phyloP scores from a whole-genome alignment of 2,797 vertebrate genomes.

The Poeciliopsis gracilis region DNA sequence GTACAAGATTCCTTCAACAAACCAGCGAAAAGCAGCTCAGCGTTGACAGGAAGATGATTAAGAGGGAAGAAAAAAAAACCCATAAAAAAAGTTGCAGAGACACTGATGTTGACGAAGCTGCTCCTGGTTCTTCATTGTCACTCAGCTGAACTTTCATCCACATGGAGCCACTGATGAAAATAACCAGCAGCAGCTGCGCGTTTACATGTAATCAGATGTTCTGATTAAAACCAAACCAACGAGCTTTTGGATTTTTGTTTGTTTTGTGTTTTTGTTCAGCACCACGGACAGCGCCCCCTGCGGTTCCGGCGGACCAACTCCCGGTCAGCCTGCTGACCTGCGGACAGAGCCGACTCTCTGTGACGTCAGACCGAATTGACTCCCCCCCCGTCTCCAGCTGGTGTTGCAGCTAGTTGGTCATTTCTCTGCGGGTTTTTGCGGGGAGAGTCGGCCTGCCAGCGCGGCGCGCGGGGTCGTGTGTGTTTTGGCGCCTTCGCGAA shows the following conservation, averaged over 20 bases:
- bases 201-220: not conserved
- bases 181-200: not conserved
- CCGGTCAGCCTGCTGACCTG: constrained; percentile 36
- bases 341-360: constrained; percentile 7
- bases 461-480: constrained; percentile 37
- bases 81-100: not conserved
- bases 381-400: constrained; percentile 6
- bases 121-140: not conserved
- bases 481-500: constrained; percentile 38
- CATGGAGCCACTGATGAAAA: constrained; percentile 4
- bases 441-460: constrained; percentile 49
- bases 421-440: constrained; percentile 35
- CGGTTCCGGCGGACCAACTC: constrained; percentile 11
- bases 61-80: not conserved
- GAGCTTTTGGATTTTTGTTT: no score
- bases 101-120: not conserved
- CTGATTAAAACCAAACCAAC: not conserved
- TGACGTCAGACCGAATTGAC: constrained; percentile 20
- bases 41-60: not conserved
- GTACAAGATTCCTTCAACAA: not conserved
- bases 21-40: not conserved
- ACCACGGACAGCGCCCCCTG: constrained; percentile 34
- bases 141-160: not conserved
- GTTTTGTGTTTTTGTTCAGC: constrained; percentile 20
- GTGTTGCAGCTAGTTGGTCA: not conserved